Evolutionary conservation across 2,797 vertebrate species (phyloP).

Genomic region (Aulostomus chinensis): DNA sequence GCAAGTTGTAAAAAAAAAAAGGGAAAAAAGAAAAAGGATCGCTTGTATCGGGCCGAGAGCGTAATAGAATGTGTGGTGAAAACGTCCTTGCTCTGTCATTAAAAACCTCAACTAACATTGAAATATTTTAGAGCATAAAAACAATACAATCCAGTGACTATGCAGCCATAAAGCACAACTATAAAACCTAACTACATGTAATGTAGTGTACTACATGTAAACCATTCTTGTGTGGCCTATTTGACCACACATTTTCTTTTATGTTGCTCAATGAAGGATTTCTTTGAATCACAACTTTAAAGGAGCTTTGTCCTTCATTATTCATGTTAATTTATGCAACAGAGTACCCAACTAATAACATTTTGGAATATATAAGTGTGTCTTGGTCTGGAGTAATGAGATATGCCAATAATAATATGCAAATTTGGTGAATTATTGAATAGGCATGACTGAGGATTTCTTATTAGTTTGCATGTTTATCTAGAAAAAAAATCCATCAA

Average conservation of each 20-base stretch:
- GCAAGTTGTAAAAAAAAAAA: too few relatives aligned
- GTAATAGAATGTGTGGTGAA: background rate
- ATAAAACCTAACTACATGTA: background rate
- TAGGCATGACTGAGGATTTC: conserved; percentile 71
- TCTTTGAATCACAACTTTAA: conserved; percentile 62
- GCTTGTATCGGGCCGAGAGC: too few relatives aligned
- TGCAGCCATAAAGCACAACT: background rate
- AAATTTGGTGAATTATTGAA: conserved; percentile 83
- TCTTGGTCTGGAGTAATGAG: conserved; percentile 74
- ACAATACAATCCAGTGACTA: background rate
- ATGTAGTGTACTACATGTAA: too few relatives aligned
- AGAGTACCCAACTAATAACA: conserved; percentile 71
- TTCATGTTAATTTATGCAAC: conserved; percentile 80
- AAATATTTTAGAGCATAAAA: background rate
- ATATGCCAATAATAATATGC: conserved; percentile 82
- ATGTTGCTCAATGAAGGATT: conserved; percentile 41
- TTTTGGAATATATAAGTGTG: conserved; percentile 80
- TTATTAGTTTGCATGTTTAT: conserved; percentile 78
- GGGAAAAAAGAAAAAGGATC: too few relatives aligned
- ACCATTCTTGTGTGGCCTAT: conserved; percentile 16
- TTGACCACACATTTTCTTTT: conserved; percentile 41
- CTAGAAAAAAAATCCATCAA: conserved; percentile 58
- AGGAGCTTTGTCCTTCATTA: conserved; percentile 67
- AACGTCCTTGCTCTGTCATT: background rate
- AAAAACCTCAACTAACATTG: background rate